Evolutionary conservation across 2,888 invertebrate genomes (phyloP), one percentile per base, ranked within the genome.

Genomic region (Acanthosepion pharaonis): DNA sequence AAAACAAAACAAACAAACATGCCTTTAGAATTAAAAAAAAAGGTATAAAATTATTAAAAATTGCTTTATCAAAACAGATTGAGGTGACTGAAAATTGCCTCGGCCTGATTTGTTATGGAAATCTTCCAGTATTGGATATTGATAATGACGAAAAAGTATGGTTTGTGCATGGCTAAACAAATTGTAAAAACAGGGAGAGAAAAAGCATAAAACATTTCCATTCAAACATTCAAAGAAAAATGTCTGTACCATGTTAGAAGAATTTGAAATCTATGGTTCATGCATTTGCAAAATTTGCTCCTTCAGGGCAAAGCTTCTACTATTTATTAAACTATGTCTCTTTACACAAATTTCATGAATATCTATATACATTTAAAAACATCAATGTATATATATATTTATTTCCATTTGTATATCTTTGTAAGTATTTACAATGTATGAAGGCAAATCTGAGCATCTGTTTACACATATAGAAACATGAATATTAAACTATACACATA

Each of bases 241-340:
- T 78, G n/a, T 78, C 78, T 78, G 78, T n/a, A 78, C 28, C n/a
- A n/a, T 11, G 33, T 78, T n/a, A 33, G 78, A 78, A n/a, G 78
- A n/a, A 78, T 78, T n/a, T 78, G n/a, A 78, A 78, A 78, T 78
- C 78, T 78, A 78, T 78, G 33, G n/a, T n/a, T 78, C 78, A 78
- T n/a, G 78, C 78, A n/a, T n/a, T 78, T n/a, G 18, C n/a, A 78
- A 78, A n/a, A n/a, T 5, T 78, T n/a, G 15, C n/a, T 78, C n/a
- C 78, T 78, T 78, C 33, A 78, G 15, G 33, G 78, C 11, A 78
- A 78, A 4, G 33, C 28, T 78, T 78, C 33, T 78, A 78, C n/a
- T 33, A 78, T n/a, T 78, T 42, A 42, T 42, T n/a, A 33, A 78
- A 78, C 78, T 78, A 78, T 78, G n/a, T n/a, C n/a, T 15, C 78